Conservation (phyloP, 2,113 vertebrate species). For the Columba livia region DNA sequence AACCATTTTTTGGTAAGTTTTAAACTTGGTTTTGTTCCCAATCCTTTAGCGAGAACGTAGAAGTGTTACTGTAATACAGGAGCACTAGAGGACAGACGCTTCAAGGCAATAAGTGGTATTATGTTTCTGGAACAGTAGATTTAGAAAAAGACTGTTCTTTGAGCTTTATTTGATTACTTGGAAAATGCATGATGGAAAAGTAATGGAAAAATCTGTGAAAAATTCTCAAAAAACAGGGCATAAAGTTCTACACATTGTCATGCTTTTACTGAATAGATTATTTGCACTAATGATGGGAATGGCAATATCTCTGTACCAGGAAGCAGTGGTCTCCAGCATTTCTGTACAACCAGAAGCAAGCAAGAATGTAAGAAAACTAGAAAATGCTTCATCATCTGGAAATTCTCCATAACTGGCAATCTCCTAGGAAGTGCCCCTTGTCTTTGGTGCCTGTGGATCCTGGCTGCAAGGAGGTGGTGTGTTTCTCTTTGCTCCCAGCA, state of each 20-base stretch:
- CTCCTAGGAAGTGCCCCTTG: background rate
- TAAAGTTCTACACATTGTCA: background rate
- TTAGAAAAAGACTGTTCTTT: background rate
- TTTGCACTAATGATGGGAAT: background rate
- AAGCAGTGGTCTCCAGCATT: background rate
- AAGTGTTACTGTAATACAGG: background rate
- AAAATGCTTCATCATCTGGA: background rate
- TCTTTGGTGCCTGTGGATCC: background rate
- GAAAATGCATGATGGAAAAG: background rate
- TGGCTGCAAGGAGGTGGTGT: background rate
- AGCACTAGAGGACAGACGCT: background rate
- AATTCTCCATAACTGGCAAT: slow-evolving; percentile 10
- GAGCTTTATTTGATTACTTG: background rate
- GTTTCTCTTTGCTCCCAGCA: background rate
- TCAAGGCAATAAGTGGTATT: background rate
- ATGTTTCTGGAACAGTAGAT: background rate
- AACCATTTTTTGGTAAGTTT: background rate
- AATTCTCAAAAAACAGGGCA: background rate
- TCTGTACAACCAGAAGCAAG: background rate
- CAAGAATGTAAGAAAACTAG: background rate
- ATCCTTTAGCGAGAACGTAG: background rate
- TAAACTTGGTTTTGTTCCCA: background rate
- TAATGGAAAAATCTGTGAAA: background rate
- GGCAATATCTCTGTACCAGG: background rate
- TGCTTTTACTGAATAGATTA: background rate